Percentiles rank a stretch among this genome's conserved stretches.
These are phyloP conservation scores for Mormyrus iriodes DNA, from an alignment of 2,113 vertebrate species.

Conservation along the genomic window DNA sequence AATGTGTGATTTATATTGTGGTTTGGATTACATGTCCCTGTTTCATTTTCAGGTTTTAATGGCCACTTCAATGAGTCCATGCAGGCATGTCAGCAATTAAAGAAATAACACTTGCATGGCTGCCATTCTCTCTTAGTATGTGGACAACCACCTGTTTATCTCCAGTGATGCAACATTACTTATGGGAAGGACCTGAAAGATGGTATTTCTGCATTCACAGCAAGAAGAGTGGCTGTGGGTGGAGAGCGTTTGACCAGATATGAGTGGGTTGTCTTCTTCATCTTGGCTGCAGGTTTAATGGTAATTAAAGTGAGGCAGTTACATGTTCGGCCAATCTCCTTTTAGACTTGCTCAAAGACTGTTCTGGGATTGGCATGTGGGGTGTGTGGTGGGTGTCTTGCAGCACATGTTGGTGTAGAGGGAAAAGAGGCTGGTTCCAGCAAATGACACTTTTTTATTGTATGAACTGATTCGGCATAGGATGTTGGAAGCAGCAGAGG, in stretches of 20 bases:
- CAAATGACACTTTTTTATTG: background rate
- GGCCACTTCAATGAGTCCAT: background rate
- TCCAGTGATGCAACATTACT: background rate
- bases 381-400: background rate
- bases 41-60: background rate
- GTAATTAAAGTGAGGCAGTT: background rate
- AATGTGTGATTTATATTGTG: background rate
- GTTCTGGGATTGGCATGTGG: background rate
- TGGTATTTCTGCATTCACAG: background rate
- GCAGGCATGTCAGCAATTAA: background rate
- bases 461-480: background rate
- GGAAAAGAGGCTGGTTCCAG: background rate
- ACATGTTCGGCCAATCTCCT: background rate
- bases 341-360: background rate
- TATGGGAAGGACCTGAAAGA: background rate
- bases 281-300: background rate
- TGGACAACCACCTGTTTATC: no score
- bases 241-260: background rate
- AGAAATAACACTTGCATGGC: no score
- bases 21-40: background rate
- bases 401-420: background rate
- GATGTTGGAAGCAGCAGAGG: background rate
- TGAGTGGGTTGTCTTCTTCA: background rate
- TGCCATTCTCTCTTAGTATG: no score
- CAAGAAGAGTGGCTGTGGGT: background rate